These are phyloP conservation scores for Isurus oxyrinchus DNA, from an alignment of 2,113 vertebrate species.

Conservation along the genomic window DNA sequence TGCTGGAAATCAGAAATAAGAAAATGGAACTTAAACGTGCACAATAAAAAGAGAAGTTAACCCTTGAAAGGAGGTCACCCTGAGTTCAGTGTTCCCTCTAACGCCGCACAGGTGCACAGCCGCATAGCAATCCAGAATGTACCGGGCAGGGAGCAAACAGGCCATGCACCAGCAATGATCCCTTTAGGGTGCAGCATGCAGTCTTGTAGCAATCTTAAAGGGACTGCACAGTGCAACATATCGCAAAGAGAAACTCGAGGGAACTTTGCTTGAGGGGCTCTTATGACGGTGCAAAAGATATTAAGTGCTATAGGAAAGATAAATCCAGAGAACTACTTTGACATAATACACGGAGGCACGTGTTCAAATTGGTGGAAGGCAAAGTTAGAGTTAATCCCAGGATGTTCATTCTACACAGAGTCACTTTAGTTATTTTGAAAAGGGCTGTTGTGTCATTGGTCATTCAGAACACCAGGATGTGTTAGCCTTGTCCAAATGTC, in stretches of 20 bases:
- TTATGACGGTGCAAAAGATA: background rate
- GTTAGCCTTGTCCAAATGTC: background rate
- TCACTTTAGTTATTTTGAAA: background rate
- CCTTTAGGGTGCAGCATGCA: background rate
- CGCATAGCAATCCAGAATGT: background rate
- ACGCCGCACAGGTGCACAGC: background rate
- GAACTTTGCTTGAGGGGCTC: background rate
- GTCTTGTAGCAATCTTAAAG: background rate
- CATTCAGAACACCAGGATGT: background rate
- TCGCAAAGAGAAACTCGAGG: too few species aligned
- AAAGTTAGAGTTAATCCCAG: background rate
- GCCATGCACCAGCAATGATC: background rate
- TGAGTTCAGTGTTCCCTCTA: background rate
- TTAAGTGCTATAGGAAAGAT: background rate
- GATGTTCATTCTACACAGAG: background rate
- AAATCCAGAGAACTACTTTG: background rate
- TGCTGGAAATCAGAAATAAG: background rate
- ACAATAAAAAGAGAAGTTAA: background rate
- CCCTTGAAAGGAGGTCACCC: too few species aligned
- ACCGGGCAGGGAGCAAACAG: background rate
- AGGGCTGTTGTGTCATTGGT: background rate
- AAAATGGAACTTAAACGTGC: background rate
- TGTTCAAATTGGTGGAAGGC: background rate
- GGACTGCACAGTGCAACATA: background rate
- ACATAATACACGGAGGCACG: background rate